Evolutionary conservation across 2,888 invertebrate genomes (phyloP).

Genomic region (Carcina quercana): DNA sequence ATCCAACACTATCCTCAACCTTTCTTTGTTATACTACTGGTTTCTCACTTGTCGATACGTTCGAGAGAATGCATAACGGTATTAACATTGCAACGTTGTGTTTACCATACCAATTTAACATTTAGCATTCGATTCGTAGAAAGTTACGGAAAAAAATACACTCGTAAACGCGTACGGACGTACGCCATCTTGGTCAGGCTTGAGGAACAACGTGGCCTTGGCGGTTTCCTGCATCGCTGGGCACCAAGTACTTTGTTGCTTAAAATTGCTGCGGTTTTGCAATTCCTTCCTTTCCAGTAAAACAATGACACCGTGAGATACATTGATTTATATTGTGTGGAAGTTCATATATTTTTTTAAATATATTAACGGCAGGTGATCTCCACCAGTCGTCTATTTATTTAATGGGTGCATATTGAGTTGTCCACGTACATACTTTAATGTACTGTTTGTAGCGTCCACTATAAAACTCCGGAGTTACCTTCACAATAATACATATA

Average conservation of each 20-base stretch:
- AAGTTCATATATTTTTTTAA: not conserved
- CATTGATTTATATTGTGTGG: not conserved
- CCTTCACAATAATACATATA: too few species aligned
- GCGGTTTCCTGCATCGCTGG: constrained; percentile 22
- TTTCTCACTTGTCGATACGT: too few species aligned
- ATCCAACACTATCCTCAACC: too few species aligned
- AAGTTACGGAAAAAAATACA: constrained; percentile 26
- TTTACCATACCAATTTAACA: not conserved
- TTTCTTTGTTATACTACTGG: too few species aligned
- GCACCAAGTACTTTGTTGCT: constrained; percentile 8
- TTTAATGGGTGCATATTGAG: constrained; percentile 10
- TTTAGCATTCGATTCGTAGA: constrained; percentile 17
- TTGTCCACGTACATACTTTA: constrained; percentile 4
- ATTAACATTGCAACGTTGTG: too few species aligned
- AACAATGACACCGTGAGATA: not conserved
- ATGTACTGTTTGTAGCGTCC: too few species aligned
- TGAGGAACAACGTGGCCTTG: constrained; percentile 29
- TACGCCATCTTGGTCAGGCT: constrained; percentile 32
- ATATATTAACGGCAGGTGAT: constrained; percentile 11
- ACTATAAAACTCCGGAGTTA: too few species aligned
- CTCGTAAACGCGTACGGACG: constrained; percentile 15
- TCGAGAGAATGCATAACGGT: too few species aligned
- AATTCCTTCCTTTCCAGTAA: not conserved
- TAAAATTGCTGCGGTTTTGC: not conserved
- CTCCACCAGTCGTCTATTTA: constrained; percentile 6